These are phyloP conservation scores for Puntigrus tetrazona DNA, from an alignment of 2,113 vertebrate species.

Conservation along the genomic window DNA sequence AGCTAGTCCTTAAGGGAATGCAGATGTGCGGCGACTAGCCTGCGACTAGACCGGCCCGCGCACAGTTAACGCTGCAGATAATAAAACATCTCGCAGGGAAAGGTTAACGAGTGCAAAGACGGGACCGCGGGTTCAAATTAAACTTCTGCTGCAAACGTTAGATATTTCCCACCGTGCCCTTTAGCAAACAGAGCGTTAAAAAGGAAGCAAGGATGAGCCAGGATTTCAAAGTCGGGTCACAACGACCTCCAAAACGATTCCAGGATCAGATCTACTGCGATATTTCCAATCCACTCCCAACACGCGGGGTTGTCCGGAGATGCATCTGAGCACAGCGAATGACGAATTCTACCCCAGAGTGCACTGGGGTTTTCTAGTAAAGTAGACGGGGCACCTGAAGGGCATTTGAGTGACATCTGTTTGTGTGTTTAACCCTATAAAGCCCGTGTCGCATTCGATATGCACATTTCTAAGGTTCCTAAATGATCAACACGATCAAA, in stretches of 20 bases:
- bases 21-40: conserved; percentile 42
- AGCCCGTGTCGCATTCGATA: background rate
- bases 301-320: background rate
- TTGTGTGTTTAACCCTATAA: background rate
- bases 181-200: conserved; percentile 29
- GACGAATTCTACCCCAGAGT: background rate
- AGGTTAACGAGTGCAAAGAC: conserved; percentile 34
- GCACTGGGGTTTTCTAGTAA: conserved; percentile 22
- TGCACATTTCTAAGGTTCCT: background rate
- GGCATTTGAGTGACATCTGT: background rate
- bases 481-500: background rate
- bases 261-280: background rate
- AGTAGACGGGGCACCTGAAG: conserved; percentile 4
- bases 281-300: too few relatives aligned
- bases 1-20: conserved; percentile 16
- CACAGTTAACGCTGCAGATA: conserved; percentile 21
- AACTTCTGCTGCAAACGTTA: background rate
- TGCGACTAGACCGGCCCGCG: conserved; percentile 39
- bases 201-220: background rate
- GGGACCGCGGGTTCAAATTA: background rate
- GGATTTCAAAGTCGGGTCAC: background rate
- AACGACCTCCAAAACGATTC: background rate
- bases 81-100: background rate
- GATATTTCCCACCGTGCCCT: conserved; percentile 2
- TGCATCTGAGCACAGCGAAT: conserved; percentile 25